These are phyloP conservation scores for Tipula helvola DNA, from an alignment of 2,888 invertebrate genomes.

Conservation along the genomic window DNA sequence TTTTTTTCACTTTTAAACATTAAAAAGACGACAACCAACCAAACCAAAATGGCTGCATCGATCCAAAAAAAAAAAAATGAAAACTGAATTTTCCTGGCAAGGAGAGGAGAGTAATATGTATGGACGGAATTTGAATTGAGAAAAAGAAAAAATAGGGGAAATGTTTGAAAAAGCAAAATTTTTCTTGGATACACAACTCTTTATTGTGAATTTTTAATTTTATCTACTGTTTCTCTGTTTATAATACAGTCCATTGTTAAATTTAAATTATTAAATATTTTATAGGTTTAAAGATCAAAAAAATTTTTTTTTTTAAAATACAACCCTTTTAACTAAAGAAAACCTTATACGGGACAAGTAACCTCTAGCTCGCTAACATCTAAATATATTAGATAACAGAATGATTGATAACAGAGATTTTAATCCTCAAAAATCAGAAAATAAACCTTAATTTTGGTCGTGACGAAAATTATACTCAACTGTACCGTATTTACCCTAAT, in stretches of 20 bases:
- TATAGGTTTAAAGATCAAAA: neutral
- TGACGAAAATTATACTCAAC: no score
- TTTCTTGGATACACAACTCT: neutral
- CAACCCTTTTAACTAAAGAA: no score
- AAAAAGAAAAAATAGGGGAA: neutral
- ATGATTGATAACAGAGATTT: no score
- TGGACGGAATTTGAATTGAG: neutral
- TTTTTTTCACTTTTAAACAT: neutral
- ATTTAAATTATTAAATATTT: neutral
- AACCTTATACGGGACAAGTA: no score
- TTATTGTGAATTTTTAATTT: neutral
- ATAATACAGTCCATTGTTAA: neutral
- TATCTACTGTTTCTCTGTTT: neutral
- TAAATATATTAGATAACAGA: no score
- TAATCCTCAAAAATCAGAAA: no score
- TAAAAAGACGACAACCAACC: neutral
- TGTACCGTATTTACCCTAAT: no score
- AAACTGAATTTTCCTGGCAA: neutral
- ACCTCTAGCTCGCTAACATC: no score
- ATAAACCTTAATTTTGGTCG: no score
- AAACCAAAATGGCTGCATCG: slow-evolving; percentile 19
- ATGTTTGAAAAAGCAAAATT: neutral
- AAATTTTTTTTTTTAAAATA: no score
- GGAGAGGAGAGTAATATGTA: neutral
- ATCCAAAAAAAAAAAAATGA: slow-evolving; percentile 13